Conservation (phyloP, 2,797 vertebrate species). For the Tragelaphus eurycerus region DNA sequence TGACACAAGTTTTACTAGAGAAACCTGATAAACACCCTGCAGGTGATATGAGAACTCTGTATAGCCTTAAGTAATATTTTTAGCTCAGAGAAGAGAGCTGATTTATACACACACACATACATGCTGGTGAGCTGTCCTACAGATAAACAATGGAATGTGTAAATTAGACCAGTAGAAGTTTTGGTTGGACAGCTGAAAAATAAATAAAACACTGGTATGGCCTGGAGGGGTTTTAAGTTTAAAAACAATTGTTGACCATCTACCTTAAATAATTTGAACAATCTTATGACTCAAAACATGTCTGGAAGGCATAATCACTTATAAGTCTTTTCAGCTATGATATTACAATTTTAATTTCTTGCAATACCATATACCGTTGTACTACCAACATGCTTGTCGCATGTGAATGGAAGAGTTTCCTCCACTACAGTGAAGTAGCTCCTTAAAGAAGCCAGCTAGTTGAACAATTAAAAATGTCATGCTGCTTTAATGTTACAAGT, state of each 20-base stretch:
- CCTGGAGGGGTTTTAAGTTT: not conserved
- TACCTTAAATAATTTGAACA: not conserved
- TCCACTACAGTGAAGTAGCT: not conserved
- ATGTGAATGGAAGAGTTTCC: not conserved
- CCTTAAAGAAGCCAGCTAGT: slow-evolving; percentile 4
- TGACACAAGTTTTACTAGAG: not conserved
- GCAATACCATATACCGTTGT: not conserved
- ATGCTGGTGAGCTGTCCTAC: not conserved
- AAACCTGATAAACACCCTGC: not conserved
- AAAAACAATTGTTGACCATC: not conserved
- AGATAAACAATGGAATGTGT: not conserved
- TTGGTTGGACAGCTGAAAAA: not conserved
- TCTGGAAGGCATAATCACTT: not conserved
- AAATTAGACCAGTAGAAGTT: not conserved
- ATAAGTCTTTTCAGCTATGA: not conserved
- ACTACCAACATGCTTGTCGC: not conserved
- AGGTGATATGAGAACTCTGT: not conserved
- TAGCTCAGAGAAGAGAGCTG: not conserved
- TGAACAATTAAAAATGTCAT: slow-evolving; percentile 65
- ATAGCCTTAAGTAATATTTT: not conserved
- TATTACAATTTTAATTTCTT: slow-evolving; percentile 43
- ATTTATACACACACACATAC: not conserved
- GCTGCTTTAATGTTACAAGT: slow-evolving; percentile 44
- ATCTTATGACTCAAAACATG: not conserved
- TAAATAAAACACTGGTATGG: not conserved